phyloP scores from a whole-genome alignment of 2,797 vertebrate species.

The Glyptemys insculpta region DNA sequence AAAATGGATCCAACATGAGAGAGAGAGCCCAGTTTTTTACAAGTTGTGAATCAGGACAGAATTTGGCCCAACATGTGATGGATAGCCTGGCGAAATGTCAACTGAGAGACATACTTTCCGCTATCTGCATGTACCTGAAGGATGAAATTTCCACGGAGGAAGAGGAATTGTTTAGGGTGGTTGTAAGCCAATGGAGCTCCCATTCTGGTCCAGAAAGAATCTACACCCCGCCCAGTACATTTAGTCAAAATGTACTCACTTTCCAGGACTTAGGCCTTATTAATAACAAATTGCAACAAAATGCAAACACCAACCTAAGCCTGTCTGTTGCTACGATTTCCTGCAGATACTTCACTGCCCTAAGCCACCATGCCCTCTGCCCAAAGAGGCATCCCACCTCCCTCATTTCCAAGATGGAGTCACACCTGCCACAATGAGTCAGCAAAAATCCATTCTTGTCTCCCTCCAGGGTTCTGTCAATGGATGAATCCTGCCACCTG shows the following conservation, averaged over 20 bases:
- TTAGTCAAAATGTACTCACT: not conserved
- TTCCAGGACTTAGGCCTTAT: not conserved
- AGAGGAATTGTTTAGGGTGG: not conserved
- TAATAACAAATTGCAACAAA: not conserved
- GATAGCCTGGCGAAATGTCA: not conserved
- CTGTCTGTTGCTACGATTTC: not conserved
- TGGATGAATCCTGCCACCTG: not conserved
- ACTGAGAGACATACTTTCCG: not conserved
- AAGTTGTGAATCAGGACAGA: conserved; percentile 6
- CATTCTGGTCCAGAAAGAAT: not conserved
- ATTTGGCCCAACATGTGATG: conserved; percentile 22
- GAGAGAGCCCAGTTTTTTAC: not conserved
- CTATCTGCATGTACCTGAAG: conserved; percentile 15
- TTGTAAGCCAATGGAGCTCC: not conserved
- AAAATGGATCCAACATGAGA: not conserved
- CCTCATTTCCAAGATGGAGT: not conserved
- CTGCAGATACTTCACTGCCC: not conserved
- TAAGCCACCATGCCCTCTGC: not conserved
- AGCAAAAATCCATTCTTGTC: not conserved
- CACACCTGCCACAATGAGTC: not conserved
- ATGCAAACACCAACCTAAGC: not conserved
- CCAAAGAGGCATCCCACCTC: not conserved
- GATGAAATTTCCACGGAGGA: conserved; percentile 2
- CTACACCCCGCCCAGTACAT: not conserved
- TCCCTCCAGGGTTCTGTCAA: not conserved